These are phyloP conservation scores for Aramus guarauna DNA, from an alignment of 2,113 vertebrate genomes.

Conservation along the genomic window DNA sequence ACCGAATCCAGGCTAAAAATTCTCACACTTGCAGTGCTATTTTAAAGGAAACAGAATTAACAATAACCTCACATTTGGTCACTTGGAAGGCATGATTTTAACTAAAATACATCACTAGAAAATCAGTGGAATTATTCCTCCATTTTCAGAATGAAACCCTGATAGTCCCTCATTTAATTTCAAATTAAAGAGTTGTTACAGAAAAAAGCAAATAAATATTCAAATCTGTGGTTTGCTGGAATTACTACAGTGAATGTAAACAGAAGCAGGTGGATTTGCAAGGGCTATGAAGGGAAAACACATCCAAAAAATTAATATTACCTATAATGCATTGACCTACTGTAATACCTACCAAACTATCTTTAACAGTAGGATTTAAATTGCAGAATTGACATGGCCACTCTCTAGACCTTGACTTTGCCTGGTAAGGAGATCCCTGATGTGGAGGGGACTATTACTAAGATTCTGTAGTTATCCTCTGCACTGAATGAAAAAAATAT, in stretches of 20 bases:
- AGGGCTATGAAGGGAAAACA: not conserved
- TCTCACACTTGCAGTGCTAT: not conserved
- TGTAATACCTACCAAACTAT: not conserved
- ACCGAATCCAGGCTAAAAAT: not conserved
- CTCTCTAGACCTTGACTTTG: slow-evolving; percentile 60
- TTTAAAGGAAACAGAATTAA: slow-evolving; percentile 4
- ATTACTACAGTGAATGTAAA: not conserved
- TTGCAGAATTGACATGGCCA: slow-evolving; percentile 45
- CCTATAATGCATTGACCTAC: not conserved
- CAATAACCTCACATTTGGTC: not conserved
- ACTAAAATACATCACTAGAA: not conserved
- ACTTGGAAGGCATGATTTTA: not conserved
- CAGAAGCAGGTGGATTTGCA: not conserved
- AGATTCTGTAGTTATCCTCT: slow-evolving; percentile 63
- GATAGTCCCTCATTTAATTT: not conserved
- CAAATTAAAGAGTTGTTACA: not conserved
- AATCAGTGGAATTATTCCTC: slow-evolving; percentile 1
- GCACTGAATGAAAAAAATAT: slow-evolving; percentile 57
- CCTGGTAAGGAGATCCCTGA: slow-evolving; percentile 59
- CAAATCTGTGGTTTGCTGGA: not conserved
- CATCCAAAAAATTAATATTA: slow-evolving; percentile 3
- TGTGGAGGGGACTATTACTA: slow-evolving; percentile 47
- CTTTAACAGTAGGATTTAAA: slow-evolving; percentile 57
- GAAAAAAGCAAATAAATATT: not conserved
- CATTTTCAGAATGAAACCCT: not conserved